Conservation (phyloP, 2,888 invertebrate genomes). For the Stenolophus ochropezus region DNA sequence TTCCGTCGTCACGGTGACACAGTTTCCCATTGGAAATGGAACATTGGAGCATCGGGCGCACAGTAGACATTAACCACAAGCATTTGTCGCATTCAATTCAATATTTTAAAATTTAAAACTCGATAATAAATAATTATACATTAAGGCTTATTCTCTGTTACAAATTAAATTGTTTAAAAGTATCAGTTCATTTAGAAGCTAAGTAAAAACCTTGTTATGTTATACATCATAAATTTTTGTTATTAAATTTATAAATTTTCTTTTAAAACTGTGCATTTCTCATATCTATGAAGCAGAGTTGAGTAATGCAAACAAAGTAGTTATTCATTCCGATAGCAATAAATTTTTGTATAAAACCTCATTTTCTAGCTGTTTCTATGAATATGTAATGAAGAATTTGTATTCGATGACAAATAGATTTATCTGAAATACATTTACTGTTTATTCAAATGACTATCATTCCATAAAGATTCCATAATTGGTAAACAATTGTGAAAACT, state of each 20-base stretch:
- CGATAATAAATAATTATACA: too few relatives aligned
- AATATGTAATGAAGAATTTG: conserved; percentile 23
- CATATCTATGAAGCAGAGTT: background rate
- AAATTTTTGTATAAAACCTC: background rate
- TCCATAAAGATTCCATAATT: background rate
- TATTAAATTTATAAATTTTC: too few relatives aligned
- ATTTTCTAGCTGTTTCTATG: background rate
- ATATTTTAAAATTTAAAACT: too few relatives aligned
- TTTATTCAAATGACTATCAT: background rate
- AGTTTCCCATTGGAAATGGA: conserved; percentile 16
- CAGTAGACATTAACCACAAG: too few relatives aligned
- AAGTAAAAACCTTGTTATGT: too few relatives aligned
- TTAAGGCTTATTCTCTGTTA: too few relatives aligned
- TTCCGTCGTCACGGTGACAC: background rate
- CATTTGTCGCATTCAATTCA: too few relatives aligned
- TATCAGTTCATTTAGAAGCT: too few relatives aligned
- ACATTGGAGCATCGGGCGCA: background rate
- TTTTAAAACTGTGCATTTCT: too few relatives aligned
- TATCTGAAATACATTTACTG: conserved; percentile 4
- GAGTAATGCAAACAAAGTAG: background rate
- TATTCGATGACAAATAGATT: conserved; percentile 7
- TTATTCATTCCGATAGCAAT: background rate
- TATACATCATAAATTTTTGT: too few relatives aligned
- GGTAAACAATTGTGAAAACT: background rate
- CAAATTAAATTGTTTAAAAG: too few relatives aligned